Evolutionary conservation across 1,140 invertebrate genomes (phyloP), one percentile per base, ranked within the genome.

Genomic region (Polypedilum pembai): DNA sequence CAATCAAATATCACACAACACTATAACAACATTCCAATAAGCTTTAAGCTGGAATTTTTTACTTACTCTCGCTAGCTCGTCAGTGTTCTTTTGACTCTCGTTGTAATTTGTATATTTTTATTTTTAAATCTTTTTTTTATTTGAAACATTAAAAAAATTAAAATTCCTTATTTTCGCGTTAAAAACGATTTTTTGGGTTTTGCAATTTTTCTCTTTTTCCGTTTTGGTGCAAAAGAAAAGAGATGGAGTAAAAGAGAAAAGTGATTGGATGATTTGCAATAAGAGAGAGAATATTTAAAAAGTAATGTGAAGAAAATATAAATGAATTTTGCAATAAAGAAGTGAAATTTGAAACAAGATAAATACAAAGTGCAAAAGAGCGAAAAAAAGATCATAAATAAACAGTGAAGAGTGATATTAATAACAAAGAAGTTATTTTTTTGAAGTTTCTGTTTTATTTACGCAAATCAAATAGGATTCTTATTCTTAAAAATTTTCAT

Each of bases 11-110:
- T 56, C 45, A 56, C 15, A 56, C 45, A 8, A 33, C 24, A 33
- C 24, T 33, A 56, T 8, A 21, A 18, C 65, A 69, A 18, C 65
- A 69, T 69, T 69, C 65, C 65, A 69, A 69, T 69, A 69, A 69
- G 65, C 18, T 69, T 69, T 21, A 15, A 20, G 65, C 65, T 69
- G 65, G 65, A 69, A 69, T 69, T 33, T 33, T 33, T 33, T 33
- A 33, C 24, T 33, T 18, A 69, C 20, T 18, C 15, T 69, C n/a
- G n/a, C n/a, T 0, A n/a, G 45, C n/a, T 69, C 10, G 65, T 18
- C 65, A 69, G 65, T 69, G 65, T 69, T 69, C 65, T 69, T 69
- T 21, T 69, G 65, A 69, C 65, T 69, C 65, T 69, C 65, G 65
- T 18, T 69, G 65, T 69, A 69, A 69, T 69, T 69, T 69, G 65